phyloP scores from a whole-genome alignment of 2,113 vertebrate genomes.

The Hippopotamus amphibius region DNA sequence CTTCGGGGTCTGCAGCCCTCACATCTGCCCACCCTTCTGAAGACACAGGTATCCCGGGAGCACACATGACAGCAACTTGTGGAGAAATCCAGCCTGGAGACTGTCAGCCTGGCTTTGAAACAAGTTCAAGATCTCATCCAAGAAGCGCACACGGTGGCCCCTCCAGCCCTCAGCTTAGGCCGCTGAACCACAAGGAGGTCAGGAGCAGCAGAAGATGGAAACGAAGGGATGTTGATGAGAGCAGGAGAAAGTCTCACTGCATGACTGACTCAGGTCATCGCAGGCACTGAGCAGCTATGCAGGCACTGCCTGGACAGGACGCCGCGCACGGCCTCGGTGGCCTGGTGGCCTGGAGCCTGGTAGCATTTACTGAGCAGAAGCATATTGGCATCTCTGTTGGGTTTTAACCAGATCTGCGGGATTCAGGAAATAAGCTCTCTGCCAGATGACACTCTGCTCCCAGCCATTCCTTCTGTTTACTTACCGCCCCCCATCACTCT shows the following conservation, averaged over 20 bases:
- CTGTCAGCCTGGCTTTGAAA: neutral
- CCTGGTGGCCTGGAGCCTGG: conserved; percentile 62
- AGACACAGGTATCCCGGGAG: conserved; percentile 55
- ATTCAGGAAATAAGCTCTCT: conserved; percentile 81
- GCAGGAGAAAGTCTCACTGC: conserved; percentile 8
- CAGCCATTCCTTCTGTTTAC: conserved; percentile 81
- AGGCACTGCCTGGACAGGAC: neutral
- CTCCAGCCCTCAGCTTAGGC: neutral
- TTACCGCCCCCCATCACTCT: conserved; percentile 70
- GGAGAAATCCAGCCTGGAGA: conserved; percentile 9
- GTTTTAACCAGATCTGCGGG: conserved; percentile 82
- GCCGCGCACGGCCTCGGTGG: neutral
- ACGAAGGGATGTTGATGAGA: conserved; percentile 9
- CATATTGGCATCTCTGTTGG: conserved; percentile 83
- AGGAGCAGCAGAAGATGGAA: conserved; percentile 45
- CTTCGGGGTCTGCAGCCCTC: conserved; percentile 47
- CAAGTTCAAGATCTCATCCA: conserved; percentile 40
- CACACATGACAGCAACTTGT: conserved; percentile 61
- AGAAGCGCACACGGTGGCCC: neutral
- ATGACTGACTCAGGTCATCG: conserved; percentile 65
- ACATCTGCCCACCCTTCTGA: conserved; percentile 70
- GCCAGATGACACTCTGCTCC: conserved; percentile 80
- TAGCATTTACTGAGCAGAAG: conserved; percentile 72
- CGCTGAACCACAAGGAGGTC: neutral
- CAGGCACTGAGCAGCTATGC: conserved; percentile 55